Evolutionary conservation across 2,113 vertebrate genomes (phyloP), one percentile per base, ranked within the genome.

Genomic region (Enhydra lutris): DNA sequence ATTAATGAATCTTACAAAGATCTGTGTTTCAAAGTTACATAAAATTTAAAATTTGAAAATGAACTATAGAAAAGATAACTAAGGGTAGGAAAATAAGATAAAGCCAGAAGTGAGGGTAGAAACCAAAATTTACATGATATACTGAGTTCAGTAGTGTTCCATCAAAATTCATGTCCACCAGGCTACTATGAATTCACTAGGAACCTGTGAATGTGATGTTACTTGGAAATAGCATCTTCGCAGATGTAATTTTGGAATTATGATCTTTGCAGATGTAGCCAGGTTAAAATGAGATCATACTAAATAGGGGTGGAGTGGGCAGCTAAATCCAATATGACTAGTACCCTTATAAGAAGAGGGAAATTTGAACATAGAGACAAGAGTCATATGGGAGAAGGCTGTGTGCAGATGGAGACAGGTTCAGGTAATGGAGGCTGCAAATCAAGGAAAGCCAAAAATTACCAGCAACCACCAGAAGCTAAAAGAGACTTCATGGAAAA

Each of bases 21-120:
- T 55, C 7, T 3, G 10, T 94, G 10, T 63, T 86, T 85, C 42
- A 69, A 15, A 23, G 2, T 81, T 57, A 45, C 12, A 61, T 67
- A 84, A 52, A n/a, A 73, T 57, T 52, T 42, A 47, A 92, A 86
- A 61, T 3, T 34, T 52, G 31, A 92, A 23, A 80, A 95, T 67
- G 39, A 94, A 89, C n/a, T 73, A 47, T 78, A 57, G 21, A 31
- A 94, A 91, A 89, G 36, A 52, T 14, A 67, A 80, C 4, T 31
- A 63, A 73, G 20, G 9, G 12, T 21, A 18, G 0, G 34, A 81
- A 45, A 59, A 61, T 57, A 81, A 88, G 12, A 50, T 42, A 9
- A 91, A 91, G 23, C 3, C 7, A 21, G 12, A 24, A 21, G 4
- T 39, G 7, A 55, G 29, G 23, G 4, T 15, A 76, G 31, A 89